Evolutionary conservation across 2,888 invertebrate species (phyloP).

Genomic region (Callyntrura sp.): DNA sequence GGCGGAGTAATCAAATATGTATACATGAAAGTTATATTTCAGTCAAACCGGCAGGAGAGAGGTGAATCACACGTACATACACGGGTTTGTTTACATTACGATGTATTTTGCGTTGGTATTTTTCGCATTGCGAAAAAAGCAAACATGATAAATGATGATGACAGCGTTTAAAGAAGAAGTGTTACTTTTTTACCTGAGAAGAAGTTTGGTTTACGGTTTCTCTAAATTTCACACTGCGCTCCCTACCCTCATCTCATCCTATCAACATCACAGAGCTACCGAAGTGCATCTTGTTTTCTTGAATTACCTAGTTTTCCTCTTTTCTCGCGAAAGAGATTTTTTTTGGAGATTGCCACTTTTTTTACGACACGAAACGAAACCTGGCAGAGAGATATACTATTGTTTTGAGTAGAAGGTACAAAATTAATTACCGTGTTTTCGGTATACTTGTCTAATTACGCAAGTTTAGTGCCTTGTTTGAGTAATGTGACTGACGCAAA

Average conservation of each 20-base stretch:
- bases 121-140: conserved; percentile 1
- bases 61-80: neutral
- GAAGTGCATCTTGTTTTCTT: conserved; percentile 4
- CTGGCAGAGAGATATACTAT: neutral
- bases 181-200: conserved; percentile 3
- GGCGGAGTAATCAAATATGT: conserved; percentile 23
- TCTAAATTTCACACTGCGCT: conserved; percentile 22
- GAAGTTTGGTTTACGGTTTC: conserved; percentile 49
- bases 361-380: neutral
- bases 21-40: conserved; percentile 40
- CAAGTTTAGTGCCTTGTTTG: neutral
- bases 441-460: conserved; percentile 25
- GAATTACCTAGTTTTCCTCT: neutral
- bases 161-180: conserved; percentile 31
- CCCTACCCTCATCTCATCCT: too few relatives aligned
- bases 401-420: neutral
- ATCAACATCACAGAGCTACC: neutral
- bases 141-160: conserved; percentile 38
- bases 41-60: neutral
- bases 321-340: neutral
- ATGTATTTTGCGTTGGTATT: neutral
- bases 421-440: conserved; percentile 33
- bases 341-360: neutral
- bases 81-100: too few relatives aligned
- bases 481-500: too few relatives aligned